A percentile compares a stretch with the other conserved stretches of the same genome.
These are phyloP conservation scores for Eubasilissa splendida DNA, from an alignment of 2,888 invertebrate genomes.

Conservation along the genomic window DNA sequence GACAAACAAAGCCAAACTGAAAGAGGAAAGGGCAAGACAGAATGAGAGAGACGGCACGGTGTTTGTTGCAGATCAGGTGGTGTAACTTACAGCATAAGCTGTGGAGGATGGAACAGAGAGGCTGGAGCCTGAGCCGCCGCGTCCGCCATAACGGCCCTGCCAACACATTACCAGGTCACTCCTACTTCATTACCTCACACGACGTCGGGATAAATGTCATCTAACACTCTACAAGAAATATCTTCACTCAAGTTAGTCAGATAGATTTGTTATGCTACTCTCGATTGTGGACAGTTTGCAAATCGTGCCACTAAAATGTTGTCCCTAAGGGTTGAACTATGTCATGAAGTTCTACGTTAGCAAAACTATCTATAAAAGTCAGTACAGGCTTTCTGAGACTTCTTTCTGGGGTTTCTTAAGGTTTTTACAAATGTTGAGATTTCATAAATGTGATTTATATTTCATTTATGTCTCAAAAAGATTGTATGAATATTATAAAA, in stretches of 20 bases:
- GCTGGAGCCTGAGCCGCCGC: conserved; percentile 85
- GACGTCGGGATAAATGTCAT: conserved; percentile 11
- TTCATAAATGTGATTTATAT: too few species aligned
- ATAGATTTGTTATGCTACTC: background rate
- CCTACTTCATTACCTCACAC: conserved; percentile 27
- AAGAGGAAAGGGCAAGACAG: conserved; percentile 46
- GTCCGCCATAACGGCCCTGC: conserved; percentile 78
- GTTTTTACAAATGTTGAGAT: too few species aligned
- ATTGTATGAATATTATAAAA: too few species aligned
- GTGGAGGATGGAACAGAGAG: conserved; percentile 87
- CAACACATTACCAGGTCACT: conserved; percentile 62
- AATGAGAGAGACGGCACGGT: conserved; percentile 64
- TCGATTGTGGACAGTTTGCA: conserved; percentile 18
- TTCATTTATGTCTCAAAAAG: too few species aligned
- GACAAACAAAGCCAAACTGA: conserved; percentile 58
- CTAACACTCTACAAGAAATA: conserved; percentile 14
- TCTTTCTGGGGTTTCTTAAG: too few species aligned
- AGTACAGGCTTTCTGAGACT: too few species aligned
- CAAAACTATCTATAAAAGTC: too few species aligned
- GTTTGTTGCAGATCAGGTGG: conserved; percentile 53
- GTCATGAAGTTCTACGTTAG: background rate
- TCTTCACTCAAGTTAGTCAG: conserved; percentile 20
- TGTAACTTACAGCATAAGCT: conserved; percentile 77
- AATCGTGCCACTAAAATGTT: conserved; percentile 25
- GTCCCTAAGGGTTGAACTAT: conserved; percentile 8